phyloP scores from a whole-genome alignment of 1,140 invertebrate genomes.

The Wasmannia auropunctata region DNA sequence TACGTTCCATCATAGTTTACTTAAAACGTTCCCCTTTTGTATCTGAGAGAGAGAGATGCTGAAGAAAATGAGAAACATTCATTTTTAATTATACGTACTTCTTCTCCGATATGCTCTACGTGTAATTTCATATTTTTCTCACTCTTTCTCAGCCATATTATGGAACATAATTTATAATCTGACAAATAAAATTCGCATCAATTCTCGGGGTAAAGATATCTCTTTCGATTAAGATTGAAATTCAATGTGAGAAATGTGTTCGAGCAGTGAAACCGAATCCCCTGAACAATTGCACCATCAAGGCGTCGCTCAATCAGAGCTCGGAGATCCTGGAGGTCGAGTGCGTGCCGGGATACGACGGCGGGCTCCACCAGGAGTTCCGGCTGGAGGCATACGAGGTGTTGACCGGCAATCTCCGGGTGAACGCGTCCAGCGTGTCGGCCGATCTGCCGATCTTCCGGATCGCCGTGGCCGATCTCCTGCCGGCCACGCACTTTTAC shows the following conservation, averaged over 20 bases:
- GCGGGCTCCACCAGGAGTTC: constrained; percentile 93
- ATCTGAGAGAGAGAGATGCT: background rate
- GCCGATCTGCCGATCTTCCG: constrained; percentile 89
- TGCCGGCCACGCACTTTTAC: constrained; percentile 86
- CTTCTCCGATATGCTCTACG: background rate
- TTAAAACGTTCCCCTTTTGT: background rate
- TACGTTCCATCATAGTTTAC: background rate
- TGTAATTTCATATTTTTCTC: background rate
- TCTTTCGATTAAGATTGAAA: background rate
- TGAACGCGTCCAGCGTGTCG: constrained; percentile 87
- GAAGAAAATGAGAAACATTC: background rate
- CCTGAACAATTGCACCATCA: constrained; percentile 93
- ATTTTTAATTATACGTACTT: background rate
- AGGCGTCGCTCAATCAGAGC: constrained; percentile 89
- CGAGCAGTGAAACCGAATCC: constrained; percentile 90
- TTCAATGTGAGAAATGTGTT: background rate
- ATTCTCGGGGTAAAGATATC: background rate
- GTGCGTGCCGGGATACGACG: constrained; percentile 93
- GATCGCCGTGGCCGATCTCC: constrained; percentile 88
- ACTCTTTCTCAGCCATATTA: background rate
- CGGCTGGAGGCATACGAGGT: constrained; percentile 92
- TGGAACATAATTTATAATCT: no score
- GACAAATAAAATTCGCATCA: no score
- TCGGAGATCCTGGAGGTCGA: constrained; percentile 90
- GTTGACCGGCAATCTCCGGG: constrained; percentile 88